These are phyloP conservation scores for Drosophila burlai DNA, from an alignment of 1,140 invertebrate species.

Conservation along the genomic window DNA sequence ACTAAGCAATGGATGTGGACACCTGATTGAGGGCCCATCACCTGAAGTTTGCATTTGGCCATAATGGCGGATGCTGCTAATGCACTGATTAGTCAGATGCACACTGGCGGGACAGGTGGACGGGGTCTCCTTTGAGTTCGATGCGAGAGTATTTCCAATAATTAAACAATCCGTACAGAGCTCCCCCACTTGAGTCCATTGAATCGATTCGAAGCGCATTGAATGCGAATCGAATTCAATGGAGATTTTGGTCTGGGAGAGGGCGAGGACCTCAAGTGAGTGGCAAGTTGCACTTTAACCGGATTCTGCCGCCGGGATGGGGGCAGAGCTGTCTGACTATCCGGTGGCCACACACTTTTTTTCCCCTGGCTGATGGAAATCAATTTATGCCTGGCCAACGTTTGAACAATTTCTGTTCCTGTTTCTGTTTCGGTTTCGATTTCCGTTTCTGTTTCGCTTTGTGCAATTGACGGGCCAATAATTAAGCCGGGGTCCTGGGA, in stretches of 20 bases:
- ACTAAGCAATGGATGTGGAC: slow-evolving; percentile 71
- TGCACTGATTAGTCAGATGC: slow-evolving; percentile 68
- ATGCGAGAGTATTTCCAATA: slow-evolving; percentile 72
- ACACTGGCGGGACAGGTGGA: slow-evolving; percentile 10
- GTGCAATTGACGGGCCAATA: slow-evolving; percentile 84
- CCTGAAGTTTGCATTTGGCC: slow-evolving; percentile 64
- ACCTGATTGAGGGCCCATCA: slow-evolving; percentile 40
- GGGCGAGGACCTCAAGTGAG: slow-evolving; percentile 40
- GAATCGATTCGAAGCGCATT: slow-evolving; percentile 22
- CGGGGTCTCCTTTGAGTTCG: slow-evolving; percentile 51
- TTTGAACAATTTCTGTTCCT: slow-evolving; percentile 73
- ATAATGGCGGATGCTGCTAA: slow-evolving; percentile 63
- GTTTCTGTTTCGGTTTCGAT: slow-evolving; percentile 35
- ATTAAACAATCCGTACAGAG: slow-evolving; percentile 70
- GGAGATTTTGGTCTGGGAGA: slow-evolving; percentile 5
- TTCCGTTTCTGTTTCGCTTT: slow-evolving; percentile 66
- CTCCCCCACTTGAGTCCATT: slow-evolving; percentile 26
- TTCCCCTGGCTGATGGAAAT: slow-evolving; percentile 54
- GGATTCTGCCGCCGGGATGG: slow-evolving; percentile 28
- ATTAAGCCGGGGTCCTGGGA: slow-evolving; percentile 64
- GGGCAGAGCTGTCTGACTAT: neutral
- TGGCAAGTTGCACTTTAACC: slow-evolving; percentile 31
- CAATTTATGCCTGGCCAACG: slow-evolving; percentile 78
- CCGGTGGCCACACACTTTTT: slow-evolving; percentile 30
- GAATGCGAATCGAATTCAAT: slow-evolving; percentile 43